phyloP scores from a whole-genome alignment of 1,140 invertebrate genomes.

The Drosophila kohkoa region DNA sequence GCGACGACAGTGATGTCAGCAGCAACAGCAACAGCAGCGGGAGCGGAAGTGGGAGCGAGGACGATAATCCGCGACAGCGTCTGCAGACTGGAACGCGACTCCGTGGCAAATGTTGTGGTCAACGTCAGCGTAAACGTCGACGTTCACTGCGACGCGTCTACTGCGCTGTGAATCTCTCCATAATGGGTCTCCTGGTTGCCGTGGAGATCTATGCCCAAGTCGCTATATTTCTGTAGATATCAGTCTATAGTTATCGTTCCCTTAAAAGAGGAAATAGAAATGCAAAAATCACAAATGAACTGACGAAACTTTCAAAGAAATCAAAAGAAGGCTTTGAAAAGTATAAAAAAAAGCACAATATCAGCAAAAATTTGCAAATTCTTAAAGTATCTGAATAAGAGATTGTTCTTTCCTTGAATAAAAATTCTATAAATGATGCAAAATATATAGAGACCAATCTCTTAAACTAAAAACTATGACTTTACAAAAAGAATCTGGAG shows the following conservation, averaged over 20 bases:
- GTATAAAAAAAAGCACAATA: neutral
- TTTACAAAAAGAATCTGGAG: neutral
- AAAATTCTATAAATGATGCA: no score
- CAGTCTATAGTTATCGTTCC: neutral
- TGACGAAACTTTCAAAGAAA: neutral
- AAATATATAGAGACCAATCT: no score
- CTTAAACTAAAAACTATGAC: neutral
- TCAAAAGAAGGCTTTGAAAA: neutral
- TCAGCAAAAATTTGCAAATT: no score
- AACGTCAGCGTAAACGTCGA: conserved; percentile 82
- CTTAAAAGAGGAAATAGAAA: no score
- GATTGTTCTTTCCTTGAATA: no score
- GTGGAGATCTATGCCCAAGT: conserved; percentile 82
- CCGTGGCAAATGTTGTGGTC: conserved; percentile 66
- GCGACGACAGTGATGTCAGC: neutral
- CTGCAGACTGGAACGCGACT: conserved; percentile 50
- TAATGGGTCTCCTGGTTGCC: conserved; percentile 77
- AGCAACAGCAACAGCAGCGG: neutral
- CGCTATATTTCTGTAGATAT: conserved; percentile 75
- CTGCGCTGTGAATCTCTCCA: conserved; percentile 79
- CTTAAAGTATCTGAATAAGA: no score
- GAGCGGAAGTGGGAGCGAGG: conserved; percentile 5
- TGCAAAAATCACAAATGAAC: no score
- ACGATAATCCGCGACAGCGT: conserved; percentile 51
- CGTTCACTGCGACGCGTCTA: conserved; percentile 84